Evolutionary conservation across 2,113 vertebrate species (phyloP), one percentile per base, ranked within the genome.

Genomic region (Galeopterus variegatus): DNA sequence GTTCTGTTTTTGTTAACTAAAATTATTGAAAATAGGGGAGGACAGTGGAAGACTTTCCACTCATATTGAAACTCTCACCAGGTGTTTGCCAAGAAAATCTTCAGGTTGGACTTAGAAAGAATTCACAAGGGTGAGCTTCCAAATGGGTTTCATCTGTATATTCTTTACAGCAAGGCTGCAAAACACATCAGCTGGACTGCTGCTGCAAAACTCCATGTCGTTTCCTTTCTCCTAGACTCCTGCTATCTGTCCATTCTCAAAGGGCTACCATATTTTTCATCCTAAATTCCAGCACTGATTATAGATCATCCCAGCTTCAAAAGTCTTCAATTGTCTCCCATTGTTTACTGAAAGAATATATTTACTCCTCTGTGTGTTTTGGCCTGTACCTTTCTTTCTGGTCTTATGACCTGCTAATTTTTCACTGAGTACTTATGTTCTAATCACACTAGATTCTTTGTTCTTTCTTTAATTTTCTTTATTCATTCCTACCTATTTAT

Each of bases 61-160:
- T 62, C n/a, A 88, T 69, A 89, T 19, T 6, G 31, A 82, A 67
- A 94, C 15, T 85, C 15, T 94, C 52, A 58, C 77, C 67, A 96
- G 75, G 15, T 67, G 84, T 89, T 11, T 65, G 9, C 6, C 31
- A 82, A 45, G 41, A 73, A 76, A n/a, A 76, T 72, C 8, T 92
- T 64, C 52, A 89, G 6, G 6, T 93, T 82, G 86, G 8, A 62
- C 26, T 89, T 95, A 10, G 5, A 0, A 81, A 52, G 17, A 26
- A 0, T 6, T 86, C 1, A 18, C 17, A 17, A 81, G 3, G 8
- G 36, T 94, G 2, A 54, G 36, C 79, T 94, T 83, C 50, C 17
- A 28, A 88, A 81, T 70, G 8, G 23, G 28, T 84, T 79, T 69
- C 24, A 23, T 64, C 73, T 24, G 8, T 0, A 19, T 75, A n/a